Evolutionary conservation across 1,140 invertebrate genomes (phyloP).

Genomic region (Diploscapter pachys): DNA sequence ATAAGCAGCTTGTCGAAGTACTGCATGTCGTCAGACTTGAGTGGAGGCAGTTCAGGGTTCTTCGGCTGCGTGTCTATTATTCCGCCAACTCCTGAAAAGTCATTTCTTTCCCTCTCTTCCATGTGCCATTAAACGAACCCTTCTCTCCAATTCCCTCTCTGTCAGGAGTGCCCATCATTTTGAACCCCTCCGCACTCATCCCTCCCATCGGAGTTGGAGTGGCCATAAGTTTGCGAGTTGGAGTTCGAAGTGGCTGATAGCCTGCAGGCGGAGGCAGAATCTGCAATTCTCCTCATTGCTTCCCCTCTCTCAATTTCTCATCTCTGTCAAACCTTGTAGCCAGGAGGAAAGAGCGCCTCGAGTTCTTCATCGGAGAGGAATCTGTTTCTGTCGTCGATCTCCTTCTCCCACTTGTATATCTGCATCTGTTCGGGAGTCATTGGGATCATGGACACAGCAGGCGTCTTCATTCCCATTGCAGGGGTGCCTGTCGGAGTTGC

Average conservation of each 20-base stretch:
- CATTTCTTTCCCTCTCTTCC: no score
- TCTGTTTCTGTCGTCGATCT: constrained; percentile 95
- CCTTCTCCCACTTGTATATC: constrained; percentile 73
- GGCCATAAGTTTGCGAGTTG: constrained; percentile 89
- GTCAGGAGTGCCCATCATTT: constrained; percentile 75
- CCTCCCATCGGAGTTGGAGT: constrained; percentile 90
- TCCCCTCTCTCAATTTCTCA: no score
- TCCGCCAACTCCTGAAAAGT: constrained; percentile 60
- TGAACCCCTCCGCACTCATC: constrained; percentile 81
- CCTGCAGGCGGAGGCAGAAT: constrained; percentile 85
- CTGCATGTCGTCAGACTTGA: constrained; percentile 99
- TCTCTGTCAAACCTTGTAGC: constrained; percentile 72
- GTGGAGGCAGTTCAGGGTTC: constrained; percentile 85
- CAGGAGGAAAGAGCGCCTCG: constrained; percentile 91
- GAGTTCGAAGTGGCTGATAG: constrained; percentile 94
- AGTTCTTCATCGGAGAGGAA: constrained; percentile 94
- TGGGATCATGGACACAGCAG: constrained; percentile 76
- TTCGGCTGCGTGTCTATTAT: constrained; percentile 95
- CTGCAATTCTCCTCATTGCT: constrained; percentile 10
- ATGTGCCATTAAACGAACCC: constrained; percentile 18
- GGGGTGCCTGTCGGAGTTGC: constrained; percentile 89
- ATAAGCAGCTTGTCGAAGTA: constrained; percentile 97
- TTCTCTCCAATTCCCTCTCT: constrained; percentile 48
- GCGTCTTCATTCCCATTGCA: constrained; percentile 95
- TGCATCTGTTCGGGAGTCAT: constrained; percentile 99